phyloP scores from a whole-genome alignment of 1,140 invertebrate species.

The Trissolcus basalis region DNA sequence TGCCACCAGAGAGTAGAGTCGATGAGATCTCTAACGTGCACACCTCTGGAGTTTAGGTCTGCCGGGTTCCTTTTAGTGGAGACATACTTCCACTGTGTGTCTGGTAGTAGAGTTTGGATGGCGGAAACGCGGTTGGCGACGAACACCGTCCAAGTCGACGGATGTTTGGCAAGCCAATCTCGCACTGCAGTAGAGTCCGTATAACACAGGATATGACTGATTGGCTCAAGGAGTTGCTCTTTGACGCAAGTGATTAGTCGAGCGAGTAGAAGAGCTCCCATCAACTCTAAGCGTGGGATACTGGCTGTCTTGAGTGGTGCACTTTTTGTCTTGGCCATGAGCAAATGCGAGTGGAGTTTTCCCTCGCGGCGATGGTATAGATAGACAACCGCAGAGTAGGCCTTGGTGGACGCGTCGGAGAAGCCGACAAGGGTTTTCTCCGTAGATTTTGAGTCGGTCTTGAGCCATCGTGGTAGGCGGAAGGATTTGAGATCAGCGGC shows the following conservation, averaged over 20 bases:
- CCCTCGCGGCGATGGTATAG: background rate
- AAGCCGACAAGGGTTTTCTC: no score
- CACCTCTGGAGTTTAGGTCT: slow-evolving; percentile 68
- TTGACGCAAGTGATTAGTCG: no score
- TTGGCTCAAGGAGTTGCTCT: no score
- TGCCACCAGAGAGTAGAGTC: slow-evolving; percentile 2
- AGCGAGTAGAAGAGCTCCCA: background rate
- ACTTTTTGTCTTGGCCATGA: background rate
- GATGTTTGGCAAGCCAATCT: slow-evolving; percentile 54
- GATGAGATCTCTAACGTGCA: slow-evolving; percentile 7
- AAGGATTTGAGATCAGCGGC: no score
- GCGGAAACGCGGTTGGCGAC: slow-evolving; percentile 69
- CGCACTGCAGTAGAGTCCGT: slow-evolving; percentile 63
- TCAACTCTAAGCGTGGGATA: slow-evolving; percentile 6
- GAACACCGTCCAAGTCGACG: slow-evolving; percentile 65
- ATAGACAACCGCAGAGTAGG: slow-evolving; percentile 28
- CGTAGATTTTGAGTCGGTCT: no score
- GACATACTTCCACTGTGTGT: slow-evolving; percentile 66
- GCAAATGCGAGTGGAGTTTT: background rate
- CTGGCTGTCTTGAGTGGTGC: slow-evolving; percentile 14
- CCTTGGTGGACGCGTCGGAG: slow-evolving; percentile 20
- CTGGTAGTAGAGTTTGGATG: slow-evolving; percentile 60
- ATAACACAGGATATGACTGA: slow-evolving; percentile 39
- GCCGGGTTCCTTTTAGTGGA: slow-evolving; percentile 69
- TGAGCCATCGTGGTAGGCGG: no score